These are phyloP conservation scores for Theretra japonica DNA, from an alignment of 2,888 invertebrate genomes.

Conservation along the genomic window DNA sequence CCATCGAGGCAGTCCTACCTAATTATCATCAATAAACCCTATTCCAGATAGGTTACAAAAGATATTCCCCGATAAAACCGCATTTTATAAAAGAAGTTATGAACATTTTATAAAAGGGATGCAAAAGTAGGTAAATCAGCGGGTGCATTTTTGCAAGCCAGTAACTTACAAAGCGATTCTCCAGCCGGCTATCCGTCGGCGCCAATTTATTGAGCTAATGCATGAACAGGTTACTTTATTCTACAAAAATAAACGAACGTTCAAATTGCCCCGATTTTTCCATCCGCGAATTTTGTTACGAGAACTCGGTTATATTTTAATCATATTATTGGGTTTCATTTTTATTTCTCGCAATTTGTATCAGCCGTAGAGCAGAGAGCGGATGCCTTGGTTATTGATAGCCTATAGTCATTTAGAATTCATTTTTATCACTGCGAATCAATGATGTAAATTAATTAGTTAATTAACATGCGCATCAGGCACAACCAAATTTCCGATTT, in stretches of 20 bases:
- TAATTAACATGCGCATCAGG: too few species aligned
- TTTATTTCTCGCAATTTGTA: too few species aligned
- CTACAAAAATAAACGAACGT: constrained; percentile 19
- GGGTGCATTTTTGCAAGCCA: constrained; percentile 25
- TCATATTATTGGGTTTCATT: background rate
- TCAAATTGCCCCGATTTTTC: background rate
- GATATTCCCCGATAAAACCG: background rate
- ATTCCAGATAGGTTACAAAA: background rate
- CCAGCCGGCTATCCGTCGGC: constrained; percentile 17
- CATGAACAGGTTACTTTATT: constrained; percentile 25
- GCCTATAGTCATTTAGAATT: too few species aligned
- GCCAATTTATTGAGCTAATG: constrained; percentile 21
- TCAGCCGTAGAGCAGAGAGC: too few species aligned
- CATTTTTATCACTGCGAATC: too few species aligned
- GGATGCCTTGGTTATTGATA: too few species aligned
- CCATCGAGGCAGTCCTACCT: too few species aligned
- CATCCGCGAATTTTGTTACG: background rate
- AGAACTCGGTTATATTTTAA: background rate
- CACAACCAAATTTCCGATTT: too few species aligned
- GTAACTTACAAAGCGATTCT: constrained; percentile 25
- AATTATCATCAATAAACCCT: background rate
- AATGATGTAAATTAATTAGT: too few species aligned
- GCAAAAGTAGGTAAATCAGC: constrained; percentile 21
- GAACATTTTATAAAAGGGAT: constrained; percentile 9
- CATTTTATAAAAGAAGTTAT: background rate